These are phyloP conservation scores for Sterna hirundo DNA, from an alignment of 2,113 vertebrate genomes.

Conservation along the genomic window DNA sequence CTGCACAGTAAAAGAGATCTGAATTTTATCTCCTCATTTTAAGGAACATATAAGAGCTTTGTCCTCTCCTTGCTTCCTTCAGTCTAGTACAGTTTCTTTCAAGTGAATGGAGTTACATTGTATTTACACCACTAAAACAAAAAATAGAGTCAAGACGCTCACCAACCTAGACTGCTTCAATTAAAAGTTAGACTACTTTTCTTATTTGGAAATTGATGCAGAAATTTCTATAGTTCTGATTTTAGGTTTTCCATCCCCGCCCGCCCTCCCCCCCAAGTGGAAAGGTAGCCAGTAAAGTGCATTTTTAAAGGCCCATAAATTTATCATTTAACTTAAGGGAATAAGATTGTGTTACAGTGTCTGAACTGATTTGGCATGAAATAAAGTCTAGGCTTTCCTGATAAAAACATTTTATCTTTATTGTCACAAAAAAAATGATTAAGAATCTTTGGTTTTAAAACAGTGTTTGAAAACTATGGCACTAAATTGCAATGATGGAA, in stretches of 20 bases:
- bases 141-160: background rate
- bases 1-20: background rate
- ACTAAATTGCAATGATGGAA: background rate
- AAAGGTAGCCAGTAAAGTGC: background rate
- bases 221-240: background rate
- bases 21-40: background rate
- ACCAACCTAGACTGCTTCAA: background rate
- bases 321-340: background rate
- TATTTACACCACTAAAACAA: background rate
- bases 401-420: conserved; percentile 16
- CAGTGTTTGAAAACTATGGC: background rate
- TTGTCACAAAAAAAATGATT: background rate
- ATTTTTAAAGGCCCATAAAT: background rate
- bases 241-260: too few species aligned
- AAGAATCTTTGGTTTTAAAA: background rate
- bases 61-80: background rate
- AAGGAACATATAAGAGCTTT: background rate
- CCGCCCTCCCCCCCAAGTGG: too few species aligned
- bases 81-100: background rate
- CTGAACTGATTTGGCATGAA: background rate
- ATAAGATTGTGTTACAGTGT: background rate
- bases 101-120: background rate
- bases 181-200: background rate
- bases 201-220: background rate
- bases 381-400: background rate